Conservation (phyloP, 2,113 vertebrate species). For the Stegostoma tigrinum region DNA sequence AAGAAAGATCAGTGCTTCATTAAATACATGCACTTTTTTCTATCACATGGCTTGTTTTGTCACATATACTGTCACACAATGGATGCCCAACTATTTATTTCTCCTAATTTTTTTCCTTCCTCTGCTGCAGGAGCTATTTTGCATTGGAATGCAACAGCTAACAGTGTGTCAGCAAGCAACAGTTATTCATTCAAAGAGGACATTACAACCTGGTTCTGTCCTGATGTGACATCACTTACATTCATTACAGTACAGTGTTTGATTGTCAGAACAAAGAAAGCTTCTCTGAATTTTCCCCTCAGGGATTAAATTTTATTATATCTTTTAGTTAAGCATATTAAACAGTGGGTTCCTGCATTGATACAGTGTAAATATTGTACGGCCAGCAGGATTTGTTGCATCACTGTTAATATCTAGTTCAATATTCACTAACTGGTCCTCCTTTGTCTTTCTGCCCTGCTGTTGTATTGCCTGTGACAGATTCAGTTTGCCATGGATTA, state of each 20-base stretch:
- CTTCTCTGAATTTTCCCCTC: not conserved
- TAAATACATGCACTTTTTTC: not conserved
- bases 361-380: not conserved
- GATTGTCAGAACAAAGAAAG: not conserved
- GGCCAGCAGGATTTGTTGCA: not conserved
- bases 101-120: not conserved
- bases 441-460: not conserved
- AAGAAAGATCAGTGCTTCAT: not conserved
- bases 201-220: not conserved
- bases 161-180: not conserved
- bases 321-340: not conserved
- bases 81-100: not conserved
- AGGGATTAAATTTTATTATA: not conserved
- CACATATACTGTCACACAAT: not conserved
- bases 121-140: not conserved
- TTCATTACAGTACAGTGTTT: not conserved
- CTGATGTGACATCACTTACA: not conserved
- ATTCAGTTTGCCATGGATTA: not conserved
- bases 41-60: not conserved
- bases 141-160: not conserved
- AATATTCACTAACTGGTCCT: not conserved
- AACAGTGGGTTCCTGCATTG: not conserved
- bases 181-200: not conserved
- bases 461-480: conserved; percentile 1
- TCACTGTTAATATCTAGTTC: not conserved